Evolutionary conservation across 2,888 invertebrate species (phyloP).

Genomic region (Xylota sylvarum): DNA sequence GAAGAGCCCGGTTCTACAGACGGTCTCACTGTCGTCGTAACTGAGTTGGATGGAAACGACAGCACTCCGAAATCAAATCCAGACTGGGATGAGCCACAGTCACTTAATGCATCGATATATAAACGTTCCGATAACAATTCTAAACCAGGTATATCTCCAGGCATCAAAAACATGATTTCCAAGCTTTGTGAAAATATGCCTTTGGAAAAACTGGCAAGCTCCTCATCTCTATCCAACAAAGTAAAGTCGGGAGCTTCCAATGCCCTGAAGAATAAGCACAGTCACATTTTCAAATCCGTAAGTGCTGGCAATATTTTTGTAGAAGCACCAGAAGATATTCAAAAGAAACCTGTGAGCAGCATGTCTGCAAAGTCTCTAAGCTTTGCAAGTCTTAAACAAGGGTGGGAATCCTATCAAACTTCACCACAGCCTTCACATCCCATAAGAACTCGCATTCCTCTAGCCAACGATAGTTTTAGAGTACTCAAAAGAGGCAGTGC

Average conservation of each 20-base stretch:
- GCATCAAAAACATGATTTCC: slow-evolving; percentile 90
- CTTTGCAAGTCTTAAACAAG: slow-evolving; percentile 48
- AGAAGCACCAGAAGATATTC: neutral
- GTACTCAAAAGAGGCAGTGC: slow-evolving; percentile 78
- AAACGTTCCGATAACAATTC: slow-evolving; percentile 82
- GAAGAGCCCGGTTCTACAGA: slow-evolving; percentile 83
- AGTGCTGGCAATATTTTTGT: slow-evolving; percentile 85
- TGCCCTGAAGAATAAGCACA: neutral
- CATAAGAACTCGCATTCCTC: slow-evolving; percentile 79
- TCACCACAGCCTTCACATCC: slow-evolving; percentile 25
- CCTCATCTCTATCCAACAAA: slow-evolving; percentile 83
- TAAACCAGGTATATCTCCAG: slow-evolving; percentile 85
- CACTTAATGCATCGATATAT: slow-evolving; percentile 84
- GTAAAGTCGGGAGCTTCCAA: neutral
- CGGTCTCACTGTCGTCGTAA: slow-evolving; percentile 81
- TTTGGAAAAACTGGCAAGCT: slow-evolving; percentile 83
- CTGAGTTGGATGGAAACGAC: slow-evolving; percentile 78
- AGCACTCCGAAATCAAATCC: neutral
- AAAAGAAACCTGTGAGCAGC: slow-evolving; percentile 3
- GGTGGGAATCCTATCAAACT: slow-evolving; percentile 37
- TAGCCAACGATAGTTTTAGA: slow-evolving; percentile 83
- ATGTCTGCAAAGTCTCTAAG: slow-evolving; percentile 66
- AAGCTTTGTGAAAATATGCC: slow-evolving; percentile 85
- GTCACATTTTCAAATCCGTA: slow-evolving; percentile 88
- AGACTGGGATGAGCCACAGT: neutral